These are phyloP conservation scores for Eulacestoma nigropectus DNA, from an alignment of 2,113 vertebrate species.

Conservation along the genomic window DNA sequence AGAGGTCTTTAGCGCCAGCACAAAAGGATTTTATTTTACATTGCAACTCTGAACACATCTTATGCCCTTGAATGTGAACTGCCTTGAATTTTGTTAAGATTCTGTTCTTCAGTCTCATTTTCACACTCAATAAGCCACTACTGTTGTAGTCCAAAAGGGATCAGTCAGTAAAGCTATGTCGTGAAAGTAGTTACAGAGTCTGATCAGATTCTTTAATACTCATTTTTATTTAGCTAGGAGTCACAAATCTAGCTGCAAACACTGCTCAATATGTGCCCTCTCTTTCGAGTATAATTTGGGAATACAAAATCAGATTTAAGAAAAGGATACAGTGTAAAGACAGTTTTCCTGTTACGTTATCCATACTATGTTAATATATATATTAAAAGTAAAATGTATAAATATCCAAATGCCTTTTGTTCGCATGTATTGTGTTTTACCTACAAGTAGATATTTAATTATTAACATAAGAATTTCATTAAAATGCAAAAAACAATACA, in stretches of 20 bases:
- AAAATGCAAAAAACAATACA: background rate
- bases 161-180: background rate
- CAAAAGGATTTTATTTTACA: background rate
- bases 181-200: background rate
- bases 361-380: background rate
- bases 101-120: slow-evolving; percentile 22
- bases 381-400: background rate
- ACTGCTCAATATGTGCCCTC: background rate
- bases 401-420: background rate
- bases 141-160: background rate
- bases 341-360: background rate
- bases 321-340: background rate
- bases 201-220: slow-evolving; percentile 8
- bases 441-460: background rate
- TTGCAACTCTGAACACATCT: background rate
- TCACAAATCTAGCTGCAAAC: background rate
- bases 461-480: background rate
- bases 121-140: slow-evolving; percentile 9
- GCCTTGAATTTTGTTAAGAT: slow-evolving; percentile 6
- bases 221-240: background rate
- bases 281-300: background rate
- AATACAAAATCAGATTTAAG: background rate
- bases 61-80: background rate
- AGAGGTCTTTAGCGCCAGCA: background rate
- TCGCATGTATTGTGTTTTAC: background rate